Conservation (phyloP, 2,113 vertebrate genomes). For the Mormoops blainvillei region DNA sequence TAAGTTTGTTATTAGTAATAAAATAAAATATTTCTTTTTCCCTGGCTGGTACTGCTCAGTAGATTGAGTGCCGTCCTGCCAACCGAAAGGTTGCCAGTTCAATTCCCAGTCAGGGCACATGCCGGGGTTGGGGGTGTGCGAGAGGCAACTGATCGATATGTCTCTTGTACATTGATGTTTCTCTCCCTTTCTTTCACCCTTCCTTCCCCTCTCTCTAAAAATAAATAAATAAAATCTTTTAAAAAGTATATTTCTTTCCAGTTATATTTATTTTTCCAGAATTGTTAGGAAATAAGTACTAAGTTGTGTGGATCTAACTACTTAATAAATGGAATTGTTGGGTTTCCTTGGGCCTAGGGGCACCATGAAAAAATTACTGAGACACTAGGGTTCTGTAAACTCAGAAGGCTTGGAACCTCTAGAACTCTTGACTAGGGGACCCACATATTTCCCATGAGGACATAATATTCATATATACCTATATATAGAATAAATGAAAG, state of each 20-base stretch:
- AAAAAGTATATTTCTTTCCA: not conserved
- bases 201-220: no score
- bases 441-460: not conserved
- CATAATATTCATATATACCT: not conserved
- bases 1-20: not conserved
- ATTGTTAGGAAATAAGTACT: not conserved
- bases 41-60: no score
- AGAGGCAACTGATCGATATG: no score
- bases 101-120: no score
- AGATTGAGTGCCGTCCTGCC: no score
- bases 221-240: no score
- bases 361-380: not conserved
- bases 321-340: not conserved
- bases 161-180: no score
- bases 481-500: not conserved
- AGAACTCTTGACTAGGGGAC: not conserved
- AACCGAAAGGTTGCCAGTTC: no score
- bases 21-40: slow-evolving; percentile 3
- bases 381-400: not conserved
- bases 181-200: no score
- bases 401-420: not conserved
- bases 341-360: not conserved
- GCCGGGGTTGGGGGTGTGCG: no score
- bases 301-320: not conserved
- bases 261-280: slow-evolving; percentile 18